Base-by-base conservation (phyloP, 53 echinoderm and acorn worm species). In the Astropecten irregularis region DNA sequence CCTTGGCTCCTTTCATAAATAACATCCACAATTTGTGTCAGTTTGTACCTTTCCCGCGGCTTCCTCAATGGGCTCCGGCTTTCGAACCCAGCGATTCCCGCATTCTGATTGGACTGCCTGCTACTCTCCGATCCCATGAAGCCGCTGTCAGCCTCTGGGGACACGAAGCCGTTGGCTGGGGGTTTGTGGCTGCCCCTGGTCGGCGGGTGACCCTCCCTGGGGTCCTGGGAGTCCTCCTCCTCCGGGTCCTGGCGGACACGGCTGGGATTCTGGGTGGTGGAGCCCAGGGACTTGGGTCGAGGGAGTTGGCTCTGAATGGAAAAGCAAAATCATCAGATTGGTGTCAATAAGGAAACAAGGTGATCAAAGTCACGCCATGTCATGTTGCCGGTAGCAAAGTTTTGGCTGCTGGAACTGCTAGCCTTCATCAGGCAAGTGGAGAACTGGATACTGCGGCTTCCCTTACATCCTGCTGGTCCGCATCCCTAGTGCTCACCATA, bases 51-150 rank as follows among this genome's bases (percentile, higher is more conserved):
- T 21, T 74, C 40, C 21, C 74, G 26, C 1, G 57, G 74, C 38
- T 36, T 74, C 36, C 58, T 55, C 32, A 55, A 27, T 51, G 55
- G 55, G 55, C 54, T 53, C n/a, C 50, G 38, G 36, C 74, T 4
- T 3, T 56, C 74, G 15, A 36, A 77, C 22, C 82, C 88, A 59
- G 69, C 20, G 25, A 13, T 20, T 2, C 71, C 65, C 2, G 76
- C 84, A 22, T 55, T 89, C 68, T 76, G 77, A 44, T 89, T 84
- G n/a, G 93, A 93, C 67, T 96, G 93, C 53, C 97, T 82, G 76
- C 97, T 96, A 85, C 97, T 91, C 88, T 96, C 97, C 1, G 97
- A 96, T 11, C 97, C 97, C 70, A 96, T 66, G 69, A 96, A 96
- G 0, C 97, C 97, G 60, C 97, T 96, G 73, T 96, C 97, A 0